Percentiles rank a stretch among this genome's conserved stretches.
Evolutionary conservation across 2,797 vertebrate species (phyloP).

Genomic region (Enteromius trimaculatus): DNA sequence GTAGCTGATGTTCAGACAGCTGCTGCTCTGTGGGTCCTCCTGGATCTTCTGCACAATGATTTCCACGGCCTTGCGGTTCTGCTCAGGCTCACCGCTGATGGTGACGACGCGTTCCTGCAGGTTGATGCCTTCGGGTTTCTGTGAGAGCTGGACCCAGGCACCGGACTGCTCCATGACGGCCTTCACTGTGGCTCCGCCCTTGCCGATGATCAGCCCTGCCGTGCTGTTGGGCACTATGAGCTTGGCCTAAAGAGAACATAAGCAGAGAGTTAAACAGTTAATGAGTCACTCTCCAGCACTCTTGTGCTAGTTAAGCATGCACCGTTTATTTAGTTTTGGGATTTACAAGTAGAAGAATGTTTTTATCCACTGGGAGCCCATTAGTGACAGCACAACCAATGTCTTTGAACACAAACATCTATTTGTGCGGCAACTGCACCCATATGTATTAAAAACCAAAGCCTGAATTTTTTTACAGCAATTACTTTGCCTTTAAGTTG

Average conservation of each 20-base stretch:
- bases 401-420: constrained; percentile 28
- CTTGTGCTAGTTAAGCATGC: background rate
- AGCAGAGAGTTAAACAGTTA: constrained; percentile 46
- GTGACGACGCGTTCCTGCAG: constrained; percentile 95
- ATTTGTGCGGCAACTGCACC: background rate
- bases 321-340: background rate
- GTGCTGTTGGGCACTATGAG: constrained; percentile 95
- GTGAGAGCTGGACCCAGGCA: constrained; percentile 95
- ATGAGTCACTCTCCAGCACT: constrained; percentile 15
- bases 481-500: constrained; percentile 16
- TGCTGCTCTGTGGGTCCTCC: constrained; percentile 95
- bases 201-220: constrained; percentile 93
- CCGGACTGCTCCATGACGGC: constrained; percentile 96
- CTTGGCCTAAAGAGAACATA: constrained; percentile 82
- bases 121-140: constrained; percentile 95
- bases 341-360: constrained; percentile 15
- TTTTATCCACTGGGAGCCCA: constrained; percentile 1
- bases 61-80: constrained; percentile 92
- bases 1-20: constrained; percentile 96
- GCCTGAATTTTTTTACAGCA: background rate
- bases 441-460: constrained; percentile 7
- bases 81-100: constrained; percentile 91
- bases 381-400: background rate
- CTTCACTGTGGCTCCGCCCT: constrained; percentile 92
- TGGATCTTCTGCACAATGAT: constrained; percentile 96